Evolutionary conservation across 2,113 vertebrate genomes (phyloP), one percentile per base, ranked within the genome.

Genomic region (Myrmophylax atrothorax): DNA sequence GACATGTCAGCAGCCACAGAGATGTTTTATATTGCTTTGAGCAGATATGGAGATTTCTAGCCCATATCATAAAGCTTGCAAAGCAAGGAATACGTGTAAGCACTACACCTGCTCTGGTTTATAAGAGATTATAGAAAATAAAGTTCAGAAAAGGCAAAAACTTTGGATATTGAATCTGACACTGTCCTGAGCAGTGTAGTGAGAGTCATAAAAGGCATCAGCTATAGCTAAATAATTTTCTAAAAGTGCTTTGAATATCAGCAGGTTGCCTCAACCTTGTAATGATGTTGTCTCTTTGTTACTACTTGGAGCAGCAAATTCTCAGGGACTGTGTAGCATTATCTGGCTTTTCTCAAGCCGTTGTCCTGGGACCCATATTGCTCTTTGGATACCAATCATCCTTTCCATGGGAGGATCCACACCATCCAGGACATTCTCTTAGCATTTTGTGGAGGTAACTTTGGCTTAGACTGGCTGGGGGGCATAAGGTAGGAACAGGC

Each of bases 11-110:
- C 52, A 70, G n/a, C 23, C 70, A 78, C 22, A 70, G 76, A 47
- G 49, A 7, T 76, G 53, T 59, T 62, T 67, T 60, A 22, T 52
- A 4, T 4, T 40, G 23, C 33, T 79, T 78, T 56, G 64, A 42
- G 83, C 24, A 83, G 75, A 90, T 72, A 56, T 56, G 6, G 26
- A 87, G 35, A 9, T 26, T 31, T 1, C 15, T 38, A 82, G 16
- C 8, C 10, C 0, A 0, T 37, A 23, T 17, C 4, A 49, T 15
- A 62, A 56, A 77, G 37, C 24, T 80, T 76, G 9, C 37, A 52
- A 66, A 80, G 24, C 29, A 47, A 86, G 50, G 7, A 33, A 68
- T 47, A 38, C 12, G 5, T 17, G 8, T 50, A 33, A 68, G 64
- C 24, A 60, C 31, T 55, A 42, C 9, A 52, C 22, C 12, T 64